Conservation (phyloP, 2,113 vertebrate species). For the Paradisaea rubra region DNA sequence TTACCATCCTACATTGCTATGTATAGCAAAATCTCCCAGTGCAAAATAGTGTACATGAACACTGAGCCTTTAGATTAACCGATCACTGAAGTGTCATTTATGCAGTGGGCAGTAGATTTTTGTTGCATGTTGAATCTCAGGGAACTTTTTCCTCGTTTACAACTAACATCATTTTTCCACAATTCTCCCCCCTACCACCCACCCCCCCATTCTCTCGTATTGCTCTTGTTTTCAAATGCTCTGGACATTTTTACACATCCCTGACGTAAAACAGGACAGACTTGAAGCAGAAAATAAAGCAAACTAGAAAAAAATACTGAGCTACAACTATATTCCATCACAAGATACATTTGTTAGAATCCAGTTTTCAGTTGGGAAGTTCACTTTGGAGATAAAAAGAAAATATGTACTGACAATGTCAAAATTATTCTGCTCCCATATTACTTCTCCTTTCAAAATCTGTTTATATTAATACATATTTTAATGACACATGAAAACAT, state of each 20-base stretch:
- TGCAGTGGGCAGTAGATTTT: background rate
- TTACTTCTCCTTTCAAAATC: conserved; percentile 7
- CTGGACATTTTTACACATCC: background rate
- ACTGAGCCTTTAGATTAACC: background rate
- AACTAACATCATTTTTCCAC: background rate
- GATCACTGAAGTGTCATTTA: background rate
- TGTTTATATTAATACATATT: background rate
- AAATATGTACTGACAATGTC: conserved; percentile 6
- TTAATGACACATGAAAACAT: background rate
- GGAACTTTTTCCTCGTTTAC: background rate
- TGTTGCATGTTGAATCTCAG: background rate
- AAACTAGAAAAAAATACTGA: background rate
- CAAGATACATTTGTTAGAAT: background rate
- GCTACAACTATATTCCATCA: background rate
- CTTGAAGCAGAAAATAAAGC: background rate
- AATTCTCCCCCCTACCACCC: background rate
- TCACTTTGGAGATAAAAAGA: background rate
- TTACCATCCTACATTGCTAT: background rate
- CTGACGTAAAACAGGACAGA: background rate
- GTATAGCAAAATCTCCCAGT: background rate
- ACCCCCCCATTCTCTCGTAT: background rate
- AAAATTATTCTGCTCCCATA: conserved; percentile 17
- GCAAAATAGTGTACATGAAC: background rate
- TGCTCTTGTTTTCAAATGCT: background rate
- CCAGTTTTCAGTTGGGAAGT: background rate